phyloP scores from a whole-genome alignment of 2,113 vertebrate species.

The Apus apus region DNA sequence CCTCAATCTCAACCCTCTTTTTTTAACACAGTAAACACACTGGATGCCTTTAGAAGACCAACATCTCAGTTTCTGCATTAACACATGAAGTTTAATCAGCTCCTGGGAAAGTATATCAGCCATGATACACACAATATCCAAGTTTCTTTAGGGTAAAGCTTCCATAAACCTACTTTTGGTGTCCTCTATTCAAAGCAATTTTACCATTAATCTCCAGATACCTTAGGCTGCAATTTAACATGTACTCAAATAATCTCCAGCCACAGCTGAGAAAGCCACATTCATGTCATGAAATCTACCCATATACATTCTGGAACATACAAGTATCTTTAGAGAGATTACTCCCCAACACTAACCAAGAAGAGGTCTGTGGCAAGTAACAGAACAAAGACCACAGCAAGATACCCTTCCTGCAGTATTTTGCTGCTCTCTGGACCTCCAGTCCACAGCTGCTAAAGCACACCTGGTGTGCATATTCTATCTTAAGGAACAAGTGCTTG shows the following conservation, averaged over 20 bases:
- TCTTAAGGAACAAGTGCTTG: not conserved
- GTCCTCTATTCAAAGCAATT: not conserved
- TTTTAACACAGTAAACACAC: not conserved
- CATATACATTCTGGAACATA: not conserved
- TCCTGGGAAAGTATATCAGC: not conserved
- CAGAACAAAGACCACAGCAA: not conserved
- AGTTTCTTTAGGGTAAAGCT: not conserved
- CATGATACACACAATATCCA: not conserved
- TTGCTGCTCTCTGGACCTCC: not conserved
- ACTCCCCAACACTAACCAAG: not conserved
- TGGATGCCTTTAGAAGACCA: not conserved
- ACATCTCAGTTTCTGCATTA: not conserved
- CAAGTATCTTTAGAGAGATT: not conserved
- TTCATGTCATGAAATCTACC: not conserved
- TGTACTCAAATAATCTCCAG: not conserved
- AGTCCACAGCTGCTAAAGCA: not conserved
- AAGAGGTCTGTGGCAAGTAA: not conserved
- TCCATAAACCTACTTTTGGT: not conserved
- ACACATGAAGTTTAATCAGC: not conserved
- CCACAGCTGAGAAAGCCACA: not conserved
- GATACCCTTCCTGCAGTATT: not conserved
- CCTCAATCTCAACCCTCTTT: not conserved
- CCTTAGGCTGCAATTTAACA: not conserved
- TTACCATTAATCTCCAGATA: not conserved
- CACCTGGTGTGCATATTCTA: not conserved